These are phyloP conservation scores for Thymelicus sylvestris DNA, from an alignment of 2,888 invertebrate genomes.

Conservation along the genomic window DNA sequence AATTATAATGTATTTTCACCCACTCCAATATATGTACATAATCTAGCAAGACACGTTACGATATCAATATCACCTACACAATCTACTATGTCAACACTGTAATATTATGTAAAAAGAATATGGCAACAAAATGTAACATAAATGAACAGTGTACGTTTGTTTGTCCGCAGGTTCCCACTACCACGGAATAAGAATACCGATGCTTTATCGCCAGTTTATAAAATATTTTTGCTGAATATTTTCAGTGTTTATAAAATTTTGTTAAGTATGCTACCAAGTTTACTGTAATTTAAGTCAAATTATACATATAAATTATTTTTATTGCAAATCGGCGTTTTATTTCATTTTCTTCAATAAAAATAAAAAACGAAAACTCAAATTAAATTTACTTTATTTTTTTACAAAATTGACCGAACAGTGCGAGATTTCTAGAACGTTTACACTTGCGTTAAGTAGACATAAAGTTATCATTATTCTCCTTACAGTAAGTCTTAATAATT, in stretches of 20 bases:
- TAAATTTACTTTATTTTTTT: slow-evolving; percentile 83
- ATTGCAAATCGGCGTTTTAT: slow-evolving; percentile 71
- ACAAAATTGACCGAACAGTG: slow-evolving; percentile 86
- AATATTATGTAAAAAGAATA: too few species aligned
- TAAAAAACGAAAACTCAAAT: slow-evolving; percentile 71
- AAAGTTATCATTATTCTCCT: slow-evolving; percentile 81
- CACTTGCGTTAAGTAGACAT: slow-evolving; percentile 85
- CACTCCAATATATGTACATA: slow-evolving; percentile 1
- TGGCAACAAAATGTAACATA: background rate
- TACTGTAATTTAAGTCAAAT: slow-evolving; percentile 81
- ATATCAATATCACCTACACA: background rate
- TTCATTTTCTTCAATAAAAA: slow-evolving; percentile 56
- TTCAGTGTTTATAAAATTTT: slow-evolving; percentile 82
- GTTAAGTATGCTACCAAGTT: slow-evolving; percentile 82
- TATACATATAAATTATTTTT: slow-evolving; percentile 84
- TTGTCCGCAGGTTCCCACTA: slow-evolving; percentile 63
- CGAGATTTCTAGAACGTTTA: slow-evolving; percentile 85
- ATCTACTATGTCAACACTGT: background rate
- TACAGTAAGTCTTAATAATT: slow-evolving; percentile 81
- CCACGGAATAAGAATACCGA: slow-evolving; percentile 66
- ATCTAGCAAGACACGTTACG: background rate
- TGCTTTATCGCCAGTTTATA: slow-evolving; percentile 82
- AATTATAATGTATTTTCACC: slow-evolving; percentile 9
- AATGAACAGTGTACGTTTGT: slow-evolving; percentile 34
- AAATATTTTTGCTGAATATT: slow-evolving; percentile 82